A percentile compares a stretch with the other conserved stretches of the same genome.
phyloP scores from a whole-genome alignment of 2,113 vertebrate genomes.

The Glareola pratincola region DNA sequence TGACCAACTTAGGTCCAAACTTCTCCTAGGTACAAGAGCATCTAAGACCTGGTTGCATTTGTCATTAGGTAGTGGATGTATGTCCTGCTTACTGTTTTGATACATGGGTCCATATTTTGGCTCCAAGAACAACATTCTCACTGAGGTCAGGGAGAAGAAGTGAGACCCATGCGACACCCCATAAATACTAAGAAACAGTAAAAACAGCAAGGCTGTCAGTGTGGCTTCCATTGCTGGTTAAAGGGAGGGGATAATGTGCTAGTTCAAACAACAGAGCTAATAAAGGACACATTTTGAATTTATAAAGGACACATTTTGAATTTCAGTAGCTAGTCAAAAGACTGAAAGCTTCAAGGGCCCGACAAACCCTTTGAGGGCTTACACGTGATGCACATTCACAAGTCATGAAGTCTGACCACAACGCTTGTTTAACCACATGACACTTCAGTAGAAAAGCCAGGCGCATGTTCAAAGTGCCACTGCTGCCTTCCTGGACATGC shows the following conservation, averaged over 20 bases:
- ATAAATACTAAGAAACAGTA: neutral
- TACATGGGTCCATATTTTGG: neutral
- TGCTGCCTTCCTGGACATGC: neutral
- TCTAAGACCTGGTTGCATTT: neutral
- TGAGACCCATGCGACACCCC: rapidly evolving
- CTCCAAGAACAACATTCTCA: neutral
- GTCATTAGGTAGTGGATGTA: neutral
- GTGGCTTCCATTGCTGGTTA: neutral
- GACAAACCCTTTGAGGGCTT: neutral
- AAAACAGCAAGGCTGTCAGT: neutral
- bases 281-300: conserved; percentile 16
- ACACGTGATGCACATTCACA: neutral
- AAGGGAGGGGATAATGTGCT: neutral
- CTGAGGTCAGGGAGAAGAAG: neutral
- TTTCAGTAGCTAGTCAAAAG: neutral
- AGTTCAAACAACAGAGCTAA: conserved; percentile 18
- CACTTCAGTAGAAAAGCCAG: neutral
- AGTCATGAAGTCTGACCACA: conserved; percentile 29
- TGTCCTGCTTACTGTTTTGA: neutral
- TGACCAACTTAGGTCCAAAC: neutral
- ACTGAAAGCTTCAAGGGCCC: neutral
- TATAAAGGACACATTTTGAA: conserved; percentile 18
- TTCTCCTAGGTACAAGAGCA: neutral
- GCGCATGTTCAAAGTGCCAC: neutral
- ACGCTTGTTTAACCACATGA: neutral